Evolutionary conservation across 2,888 invertebrate species (phyloP).

Genomic region (Acrocyrtus sp.): DNA sequence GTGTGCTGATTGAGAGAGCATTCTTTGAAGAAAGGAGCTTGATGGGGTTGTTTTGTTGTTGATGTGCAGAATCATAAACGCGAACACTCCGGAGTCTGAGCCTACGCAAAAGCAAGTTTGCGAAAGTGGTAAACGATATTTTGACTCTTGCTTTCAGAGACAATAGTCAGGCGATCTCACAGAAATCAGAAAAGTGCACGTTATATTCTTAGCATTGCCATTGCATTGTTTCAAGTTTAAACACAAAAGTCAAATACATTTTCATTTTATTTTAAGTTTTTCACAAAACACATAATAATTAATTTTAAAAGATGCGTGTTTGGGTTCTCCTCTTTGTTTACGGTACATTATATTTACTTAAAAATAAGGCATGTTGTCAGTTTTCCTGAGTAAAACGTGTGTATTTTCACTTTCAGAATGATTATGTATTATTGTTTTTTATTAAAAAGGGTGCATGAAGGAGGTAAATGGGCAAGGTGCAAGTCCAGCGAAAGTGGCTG

Average conservation of each 20-base stretch:
- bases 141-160: not conserved
- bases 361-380: not conserved
- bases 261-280: too few species aligned
- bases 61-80: not conserved
- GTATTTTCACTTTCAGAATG: not conserved
- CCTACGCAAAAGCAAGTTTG: not conserved
- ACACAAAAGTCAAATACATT: too few species aligned
- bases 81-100: not conserved
- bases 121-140: not conserved
- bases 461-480: slow-evolving; percentile 11
- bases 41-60: not conserved
- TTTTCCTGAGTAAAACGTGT: not conserved
- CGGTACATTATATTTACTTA: too few species aligned
- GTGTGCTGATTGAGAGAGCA: not conserved
- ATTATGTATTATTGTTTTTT: not conserved
- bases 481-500: slow-evolving; percentile 2
- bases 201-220: too few species aligned
- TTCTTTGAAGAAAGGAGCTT: not conserved
- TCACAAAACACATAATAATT: too few species aligned
- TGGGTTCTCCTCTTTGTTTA: too few species aligned
- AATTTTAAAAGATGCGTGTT: too few species aligned
- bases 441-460: too few species aligned
- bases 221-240: too few species aligned
- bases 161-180: not conserved
- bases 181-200: too few species aligned